Evolutionary conservation across 2,797 vertebrate genomes (phyloP), one percentile per base, ranked within the genome.

Genomic region (Xiphophorus birchmanni): DNA sequence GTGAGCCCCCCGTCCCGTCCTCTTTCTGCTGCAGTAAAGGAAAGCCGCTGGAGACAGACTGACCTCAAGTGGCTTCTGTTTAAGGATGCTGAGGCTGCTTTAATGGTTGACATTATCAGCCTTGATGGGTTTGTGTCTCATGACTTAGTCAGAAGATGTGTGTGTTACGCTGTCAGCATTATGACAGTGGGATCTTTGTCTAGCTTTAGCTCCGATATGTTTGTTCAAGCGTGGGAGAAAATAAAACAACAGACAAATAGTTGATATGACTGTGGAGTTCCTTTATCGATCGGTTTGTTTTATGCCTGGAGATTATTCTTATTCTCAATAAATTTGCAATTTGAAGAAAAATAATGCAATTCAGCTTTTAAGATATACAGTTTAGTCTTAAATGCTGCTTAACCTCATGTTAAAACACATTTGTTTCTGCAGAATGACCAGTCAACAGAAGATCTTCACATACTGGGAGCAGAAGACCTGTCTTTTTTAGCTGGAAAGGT

Each of bases 401-500:
- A 67, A 50, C 63, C 32, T 37, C 21, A 8, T 32, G 18, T 32
- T 73, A 58, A 23, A 65, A 26, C 18, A 35, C 23, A 15, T 82
- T 74, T 26, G 42, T 84, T 69, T 83, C 74, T 54, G 63, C 88
- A 99, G 98, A 99, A 99, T 72, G 97, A 98, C 89, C 94, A 96
- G 60, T 97, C 97, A 2, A 97, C 96, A 80, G 95, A 95, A 76
- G 95, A 98, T 91, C 96, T 97, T 84, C 97, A 97, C 89, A 97
- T 98, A 74, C 92, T 96, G 0, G 97, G 97, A 94, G 96, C 94
- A 18, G 96, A 98, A 65, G 97, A 97, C 90, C 95, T 99, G 88
- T 97, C 97, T 47, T 94, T 95, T 80, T 95, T 99, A 91, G 92
- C 91, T 58, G 98, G 97, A 88, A 98, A 99, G 97, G 97, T 99